A percentile compares a stretch with the other conserved stretches of the same genome.
Evolutionary conservation across 1,140 invertebrate genomes (phyloP).

Genomic region (Procambarus virginalis): DNA sequence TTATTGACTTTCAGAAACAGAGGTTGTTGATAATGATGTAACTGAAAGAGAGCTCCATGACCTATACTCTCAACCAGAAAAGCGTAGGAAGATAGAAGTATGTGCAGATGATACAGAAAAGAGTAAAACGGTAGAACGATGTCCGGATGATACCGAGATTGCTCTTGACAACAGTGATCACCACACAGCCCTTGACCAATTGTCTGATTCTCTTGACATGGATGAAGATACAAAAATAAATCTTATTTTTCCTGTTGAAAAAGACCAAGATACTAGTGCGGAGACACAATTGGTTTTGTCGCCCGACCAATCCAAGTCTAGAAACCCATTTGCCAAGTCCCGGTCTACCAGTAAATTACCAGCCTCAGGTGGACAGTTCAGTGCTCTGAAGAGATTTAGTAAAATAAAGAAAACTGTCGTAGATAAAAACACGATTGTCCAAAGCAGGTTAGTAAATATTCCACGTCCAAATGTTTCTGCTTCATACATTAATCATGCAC

Average conservation of each 20-base stretch:
- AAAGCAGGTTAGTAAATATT: slow-evolving; percentile 37
- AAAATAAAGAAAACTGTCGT: slow-evolving; percentile 40
- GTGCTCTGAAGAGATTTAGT: slow-evolving; percentile 43
- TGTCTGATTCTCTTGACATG: background rate
- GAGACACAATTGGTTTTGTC: background rate
- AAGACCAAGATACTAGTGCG: background rate
- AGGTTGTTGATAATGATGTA: slow-evolving; percentile 4
- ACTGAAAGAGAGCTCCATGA: slow-evolving; percentile 35
- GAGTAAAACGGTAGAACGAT: slow-evolving; percentile 18
- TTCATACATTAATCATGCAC: too few relatives aligned
- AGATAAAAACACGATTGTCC: slow-evolving; percentile 26
- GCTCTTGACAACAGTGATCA: background rate
- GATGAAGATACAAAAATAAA: background rate
- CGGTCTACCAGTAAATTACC: background rate
- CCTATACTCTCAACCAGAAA: slow-evolving; percentile 25
- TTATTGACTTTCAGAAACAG: slow-evolving; percentile 19
- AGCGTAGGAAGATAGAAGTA: slow-evolving; percentile 22
- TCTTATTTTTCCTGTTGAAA: background rate
- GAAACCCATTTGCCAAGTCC: slow-evolving; percentile 46
- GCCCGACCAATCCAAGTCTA: background rate
- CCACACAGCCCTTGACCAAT: background rate
- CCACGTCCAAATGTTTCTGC: too few relatives aligned
- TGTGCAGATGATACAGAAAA: slow-evolving; percentile 9
- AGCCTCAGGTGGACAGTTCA: slow-evolving; percentile 8
- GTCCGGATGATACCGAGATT: background rate